phyloP scores from a whole-genome alignment of 2,797 vertebrate genomes.

The Epinephelus awoara region DNA sequence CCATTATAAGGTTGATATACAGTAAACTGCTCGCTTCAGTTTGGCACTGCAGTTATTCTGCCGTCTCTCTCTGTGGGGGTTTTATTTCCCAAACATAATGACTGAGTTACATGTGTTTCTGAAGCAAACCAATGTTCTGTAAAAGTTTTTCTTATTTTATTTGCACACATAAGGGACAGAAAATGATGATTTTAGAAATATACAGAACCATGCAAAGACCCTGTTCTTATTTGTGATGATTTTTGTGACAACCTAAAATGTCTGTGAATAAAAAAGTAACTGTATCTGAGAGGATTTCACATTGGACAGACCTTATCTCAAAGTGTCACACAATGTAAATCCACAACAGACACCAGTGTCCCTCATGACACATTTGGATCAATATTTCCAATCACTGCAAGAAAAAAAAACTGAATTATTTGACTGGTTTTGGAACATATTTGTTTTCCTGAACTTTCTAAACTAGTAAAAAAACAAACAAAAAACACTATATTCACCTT shows the following conservation, averaged over 20 bases:
- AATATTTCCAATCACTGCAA: neutral
- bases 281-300: neutral
- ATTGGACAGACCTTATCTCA: neutral
- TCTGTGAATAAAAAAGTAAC: neutral
- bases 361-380: slow-evolving; percentile 1
- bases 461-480: neutral
- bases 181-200: neutral
- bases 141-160: neutral
- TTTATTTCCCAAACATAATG: neutral
- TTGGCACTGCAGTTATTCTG: neutral
- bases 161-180: neutral
- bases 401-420: neutral
- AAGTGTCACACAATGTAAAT: neutral
- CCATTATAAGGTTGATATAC: slow-evolving; percentile 35
- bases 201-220: neutral
- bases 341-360: neutral
- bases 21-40: neutral
- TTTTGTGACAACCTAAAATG: neutral
- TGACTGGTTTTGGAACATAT: neutral
- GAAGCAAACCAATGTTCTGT: neutral
- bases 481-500: neutral
- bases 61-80: neutral
- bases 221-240: neutral
- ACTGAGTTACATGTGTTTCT: neutral
- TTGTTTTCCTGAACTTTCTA: neutral